Evolutionary conservation across 2,797 vertebrate species (phyloP).

Genomic region (Myripristis jacobus): DNA sequence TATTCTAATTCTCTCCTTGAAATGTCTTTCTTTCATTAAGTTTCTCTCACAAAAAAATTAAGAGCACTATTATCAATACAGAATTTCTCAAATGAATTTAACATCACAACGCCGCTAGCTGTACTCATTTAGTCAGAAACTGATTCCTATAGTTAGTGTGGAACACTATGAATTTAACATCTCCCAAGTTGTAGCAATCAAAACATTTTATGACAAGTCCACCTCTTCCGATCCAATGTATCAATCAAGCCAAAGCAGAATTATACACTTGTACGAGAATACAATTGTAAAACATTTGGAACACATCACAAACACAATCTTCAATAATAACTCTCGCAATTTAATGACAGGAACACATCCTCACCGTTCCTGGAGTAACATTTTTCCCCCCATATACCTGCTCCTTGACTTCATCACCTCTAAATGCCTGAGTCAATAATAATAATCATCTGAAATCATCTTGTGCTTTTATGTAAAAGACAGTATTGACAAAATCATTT

Average conservation of each 20-base stretch:
- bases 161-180: conserved; percentile 44
- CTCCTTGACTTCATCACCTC: conserved; percentile 26
- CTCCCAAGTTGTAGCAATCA: conserved; percentile 49
- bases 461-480: conserved; percentile 75
- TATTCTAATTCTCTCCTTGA: conserved; percentile 65
- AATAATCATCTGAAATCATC: conserved; percentile 54
- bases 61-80: conserved; percentile 78
- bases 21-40: conserved; percentile 48
- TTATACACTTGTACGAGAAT: conserved; percentile 70
- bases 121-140: conserved; percentile 50
- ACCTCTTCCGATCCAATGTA: conserved; percentile 43
- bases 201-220: conserved; percentile 57
- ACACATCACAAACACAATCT: conserved; percentile 75
- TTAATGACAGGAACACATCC: conserved; percentile 45
- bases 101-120: conserved; percentile 58
- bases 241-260: conserved; percentile 73
- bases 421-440: conserved; percentile 71
- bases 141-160: conserved; percentile 27
- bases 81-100: conserved; percentile 55
- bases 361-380: conserved; percentile 42
- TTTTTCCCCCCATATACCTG: conserved; percentile 25
- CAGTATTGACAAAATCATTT: conserved; percentile 33
- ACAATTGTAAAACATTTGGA: conserved; percentile 69
- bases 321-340: conserved; percentile 56
- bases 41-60: conserved; percentile 68